Evolutionary conservation across 2,888 invertebrate species (phyloP).

Genomic region (Drosophila stalkeri): DNA sequence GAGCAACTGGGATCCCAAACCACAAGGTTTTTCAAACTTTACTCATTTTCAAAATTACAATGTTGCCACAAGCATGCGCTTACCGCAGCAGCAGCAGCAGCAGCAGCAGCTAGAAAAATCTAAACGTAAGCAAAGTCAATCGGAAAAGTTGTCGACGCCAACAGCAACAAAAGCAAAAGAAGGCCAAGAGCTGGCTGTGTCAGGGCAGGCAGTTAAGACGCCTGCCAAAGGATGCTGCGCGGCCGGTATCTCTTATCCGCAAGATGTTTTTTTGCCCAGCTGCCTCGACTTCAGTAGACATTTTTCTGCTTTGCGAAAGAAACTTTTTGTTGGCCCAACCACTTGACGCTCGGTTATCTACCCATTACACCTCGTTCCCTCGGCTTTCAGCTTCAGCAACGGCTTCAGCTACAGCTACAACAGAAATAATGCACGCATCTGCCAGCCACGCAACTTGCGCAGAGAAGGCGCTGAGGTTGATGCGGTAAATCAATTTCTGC

Average conservation of each 20-base stretch:
- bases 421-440: slow-evolving; percentile 76
- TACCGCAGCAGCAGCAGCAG: slow-evolving; percentile 53
- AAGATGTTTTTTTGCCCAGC: slow-evolving; percentile 57
- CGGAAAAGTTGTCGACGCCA: slow-evolving; percentile 77
- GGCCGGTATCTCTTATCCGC: slow-evolving; percentile 49
- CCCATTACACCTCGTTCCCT: slow-evolving; percentile 15
- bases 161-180: slow-evolving; percentile 53
- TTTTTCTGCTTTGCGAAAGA: slow-evolving; percentile 72
- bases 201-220: background rate
- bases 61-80: slow-evolving; percentile 78
- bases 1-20: slow-evolving; percentile 32
- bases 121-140: slow-evolving; percentile 82
- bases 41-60: slow-evolving; percentile 84
- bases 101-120: slow-evolving; percentile 72
- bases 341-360: slow-evolving; percentile 72
- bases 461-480: slow-evolving; percentile 66
- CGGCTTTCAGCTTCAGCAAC: background rate
- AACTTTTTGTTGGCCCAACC: slow-evolving; percentile 75
- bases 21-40: slow-evolving; percentile 82
- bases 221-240: slow-evolving; percentile 34
- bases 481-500: slow-evolving; percentile 84
- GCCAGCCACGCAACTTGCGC: slow-evolving; percentile 43
- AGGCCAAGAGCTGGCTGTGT: slow-evolving; percentile 34
- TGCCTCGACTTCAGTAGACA: slow-evolving; percentile 66
- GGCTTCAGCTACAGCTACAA: background rate